Conservation (phyloP, 2,113 vertebrate genomes). For the Xenopus laevis region DNA sequence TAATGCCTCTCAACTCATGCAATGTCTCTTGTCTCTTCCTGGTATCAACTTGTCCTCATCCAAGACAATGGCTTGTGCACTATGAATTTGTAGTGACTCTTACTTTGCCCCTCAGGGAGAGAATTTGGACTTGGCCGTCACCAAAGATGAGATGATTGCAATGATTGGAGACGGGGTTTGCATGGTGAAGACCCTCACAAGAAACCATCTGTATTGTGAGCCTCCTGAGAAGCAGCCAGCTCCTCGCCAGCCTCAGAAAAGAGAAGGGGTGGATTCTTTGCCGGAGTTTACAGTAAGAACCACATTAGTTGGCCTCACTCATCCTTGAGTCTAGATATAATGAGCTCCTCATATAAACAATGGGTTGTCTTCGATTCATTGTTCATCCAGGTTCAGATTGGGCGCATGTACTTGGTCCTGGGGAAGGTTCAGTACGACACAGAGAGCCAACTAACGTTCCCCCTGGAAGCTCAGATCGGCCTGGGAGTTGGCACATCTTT, state of each 20-base stretch:
- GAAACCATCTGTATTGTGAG: slow-evolving; percentile 92
- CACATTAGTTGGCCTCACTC: background rate
- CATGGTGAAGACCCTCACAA: slow-evolving; percentile 88
- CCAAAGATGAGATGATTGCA: slow-evolving; percentile 92
- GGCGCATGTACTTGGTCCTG: slow-evolving; percentile 85
- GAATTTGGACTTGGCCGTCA: slow-evolving; percentile 90
- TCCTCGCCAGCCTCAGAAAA: slow-evolving; percentile 63
- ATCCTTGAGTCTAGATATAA: background rate
- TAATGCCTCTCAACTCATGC: too few species aligned
- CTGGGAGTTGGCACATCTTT: slow-evolving; percentile 87
- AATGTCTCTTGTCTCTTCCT: too few species aligned
- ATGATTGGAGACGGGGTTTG: slow-evolving; percentile 88
- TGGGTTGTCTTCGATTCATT: background rate
- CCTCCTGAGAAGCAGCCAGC: slow-evolving; percentile 84
- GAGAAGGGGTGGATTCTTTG: slow-evolving; percentile 76
- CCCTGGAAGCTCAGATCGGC: slow-evolving; percentile 89
- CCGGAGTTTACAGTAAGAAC: slow-evolving; percentile 87
- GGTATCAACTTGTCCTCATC: too few species aligned
- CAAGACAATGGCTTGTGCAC: too few species aligned
- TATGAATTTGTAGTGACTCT: background rate
- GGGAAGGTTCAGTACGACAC: slow-evolving; percentile 90
- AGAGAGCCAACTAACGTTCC: slow-evolving; percentile 83
- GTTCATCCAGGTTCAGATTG: slow-evolving; percentile 84
- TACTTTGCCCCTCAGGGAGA: slow-evolving; percentile 74
- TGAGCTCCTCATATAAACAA: background rate